A percentile compares a stretch with the other conserved stretches of the same genome.
Evolutionary conservation across 2,113 vertebrate genomes (phyloP).

Genomic region (Pachycephala philippinensis): DNA sequence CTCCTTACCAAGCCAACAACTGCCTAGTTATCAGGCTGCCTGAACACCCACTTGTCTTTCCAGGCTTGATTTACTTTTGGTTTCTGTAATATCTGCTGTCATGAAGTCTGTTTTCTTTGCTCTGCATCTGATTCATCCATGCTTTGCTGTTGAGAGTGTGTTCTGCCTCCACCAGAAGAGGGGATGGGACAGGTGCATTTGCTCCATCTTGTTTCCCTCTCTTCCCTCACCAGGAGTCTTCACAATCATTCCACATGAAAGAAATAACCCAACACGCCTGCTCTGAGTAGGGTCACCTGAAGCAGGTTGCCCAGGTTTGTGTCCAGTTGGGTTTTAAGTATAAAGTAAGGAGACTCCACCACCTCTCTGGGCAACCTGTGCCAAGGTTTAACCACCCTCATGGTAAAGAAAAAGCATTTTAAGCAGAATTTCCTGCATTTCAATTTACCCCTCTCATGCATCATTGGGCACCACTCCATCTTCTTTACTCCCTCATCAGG

Average conservation of each 20-base stretch:
- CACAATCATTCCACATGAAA: background rate
- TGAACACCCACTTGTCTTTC: background rate
- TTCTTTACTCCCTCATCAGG: background rate
- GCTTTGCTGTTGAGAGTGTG: background rate
- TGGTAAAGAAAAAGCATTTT: background rate
- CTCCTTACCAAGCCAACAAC: background rate
- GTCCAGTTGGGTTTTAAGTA: background rate
- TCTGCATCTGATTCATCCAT: background rate
- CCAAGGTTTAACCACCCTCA: background rate
- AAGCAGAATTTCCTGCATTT: background rate
- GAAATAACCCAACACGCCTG: background rate
- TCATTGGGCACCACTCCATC: background rate
- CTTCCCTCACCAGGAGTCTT: background rate
- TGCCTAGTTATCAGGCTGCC: background rate
- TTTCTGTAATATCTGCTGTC: background rate
- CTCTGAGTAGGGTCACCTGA: background rate
- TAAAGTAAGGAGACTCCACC: background rate
- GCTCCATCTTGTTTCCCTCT: background rate
- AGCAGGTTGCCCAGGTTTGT: background rate
- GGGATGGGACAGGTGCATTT: background rate
- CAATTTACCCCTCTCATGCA: background rate
- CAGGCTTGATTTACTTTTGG: background rate
- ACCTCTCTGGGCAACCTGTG: background rate
- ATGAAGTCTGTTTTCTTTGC: background rate
- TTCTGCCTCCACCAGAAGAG: background rate